Base-by-base conservation (phyloP, 2,888 invertebrate species). In the Masnerella sp. region DNA sequence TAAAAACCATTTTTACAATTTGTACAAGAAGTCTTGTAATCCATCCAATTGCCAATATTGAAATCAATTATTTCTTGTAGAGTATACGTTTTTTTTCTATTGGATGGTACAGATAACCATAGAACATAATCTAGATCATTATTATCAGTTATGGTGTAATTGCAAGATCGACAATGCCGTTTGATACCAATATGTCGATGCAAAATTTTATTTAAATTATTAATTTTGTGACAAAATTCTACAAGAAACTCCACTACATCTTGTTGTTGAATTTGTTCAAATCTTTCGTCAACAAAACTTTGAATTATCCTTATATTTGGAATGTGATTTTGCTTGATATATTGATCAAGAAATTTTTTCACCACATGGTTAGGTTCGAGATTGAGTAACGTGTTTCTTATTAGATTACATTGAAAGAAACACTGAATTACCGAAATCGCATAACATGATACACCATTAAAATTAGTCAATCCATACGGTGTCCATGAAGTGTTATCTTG, bases 391-490 rank as follows among this genome's bases (percentile, higher is more conserved):
- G 12, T 36, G 11, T 36, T 14, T 36, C 36, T 36, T 14, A 30
- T 30, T 47, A 47, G 4, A n/a, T 30, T 15, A 30, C 47, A 47
- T 15, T 47, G 47, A n/a, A 47, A 30, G 1, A 47, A 12, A 30
- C 47, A 47, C 11, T 47, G 47, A 17, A 47, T 30, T 15, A 47
- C 47, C 15, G 47, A 47, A 47, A 20, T 47, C 5, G 47, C 47
- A 47, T 47, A 47, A 47, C 47, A 45, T 7, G 45, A 45, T 22
- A 45, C 45, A 14, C 45, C 28, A 14, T 36, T 8, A 14, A 14
- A 3, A 47, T 47, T 47, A 47, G 14, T 30, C 15, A 47, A 17
- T 20, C 47, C 47, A 17, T 14, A 17, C 25, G 25, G 12, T 45
- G 2, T 1, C 45, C 45, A 45, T 11, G 25, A 4, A 11, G 45